Base-by-base conservation (phyloP, 2,797 vertebrate genomes). In the Chromobotia macracanthus region DNA sequence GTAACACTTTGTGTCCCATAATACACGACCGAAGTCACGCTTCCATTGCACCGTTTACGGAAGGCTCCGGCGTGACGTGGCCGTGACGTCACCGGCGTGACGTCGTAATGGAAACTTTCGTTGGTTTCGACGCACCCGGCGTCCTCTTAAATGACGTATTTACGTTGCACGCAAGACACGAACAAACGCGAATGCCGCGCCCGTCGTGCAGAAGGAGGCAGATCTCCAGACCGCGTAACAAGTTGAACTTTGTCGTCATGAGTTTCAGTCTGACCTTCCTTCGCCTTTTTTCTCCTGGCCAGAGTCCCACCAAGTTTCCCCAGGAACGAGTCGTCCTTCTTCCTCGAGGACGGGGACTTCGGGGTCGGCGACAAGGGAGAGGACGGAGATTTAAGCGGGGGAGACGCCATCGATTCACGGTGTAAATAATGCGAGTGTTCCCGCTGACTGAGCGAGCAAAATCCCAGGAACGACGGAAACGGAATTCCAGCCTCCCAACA, bases 281-380 rank as follows among this genome's bases (percentile, higher is more conserved):
- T 98, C 4, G 96, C 96, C 85, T 97, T 98, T 90, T 99, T 98
- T 86, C 96, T 96, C 80, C 97, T 93, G 4, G 91, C 96, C 90
- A 98, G 88, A 84, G 97, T 98, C 75, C 96, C 96, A 50, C 96
- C 97, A 77, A 98, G 95, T 90, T 98, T 98, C 15, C 97, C 97
- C 87, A 97, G 89, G 84, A 99, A 98, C 69, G 96, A 97, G 85
- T 98, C 96, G 82, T 98, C 97, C 85, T 99, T 98, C 89, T 98
- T 97, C 77, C 97, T 91, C 77, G 95, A 96, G 0, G 95, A 95
- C 82, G 97, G 96, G 0, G 96, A 97, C 85, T 97, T 96, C 0
- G 95, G 96, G 61, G 95, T 95, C 67, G 92, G 87, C 0, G 96
- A 97, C 55, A 97, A 97, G 6, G 97, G 97, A 60, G 93, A 95